Base-by-base conservation (phyloP, 2,113 vertebrate genomes). In the Equus przewalskii region DNA sequence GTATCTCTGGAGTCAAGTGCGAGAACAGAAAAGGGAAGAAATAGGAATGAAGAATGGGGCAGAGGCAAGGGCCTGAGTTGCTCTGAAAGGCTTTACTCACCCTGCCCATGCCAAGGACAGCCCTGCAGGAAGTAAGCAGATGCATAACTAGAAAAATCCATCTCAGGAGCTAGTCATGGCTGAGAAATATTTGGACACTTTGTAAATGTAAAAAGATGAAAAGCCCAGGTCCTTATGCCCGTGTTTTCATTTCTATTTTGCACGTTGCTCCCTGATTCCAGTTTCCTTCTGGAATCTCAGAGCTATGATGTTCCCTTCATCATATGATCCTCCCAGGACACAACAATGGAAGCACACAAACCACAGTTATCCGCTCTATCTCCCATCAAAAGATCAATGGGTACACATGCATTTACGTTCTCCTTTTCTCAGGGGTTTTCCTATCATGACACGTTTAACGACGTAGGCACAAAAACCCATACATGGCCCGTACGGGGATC, bases 391-490 rank as follows among this genome's bases (percentile, higher is more conserved):
- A 73, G 7, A 30, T 49, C 36, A 19, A 19, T 0, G 7, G 1
- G 13, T 0, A 8, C 1, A n/a, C 7, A 15, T 28, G 7, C 7
- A 15, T 12, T 58, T 12, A 26, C 12, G 1, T 18, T 7, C 5
- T 16, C 19, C 1, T 60, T 33, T 21, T 28, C 54, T 14, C 18
- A 2, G 0, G 19, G 5, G 6, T 3, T 75, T 26, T 89, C 26
- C 6, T 44, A 51, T 21, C 24, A 21, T 11, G 22, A 24, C 2
- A 11, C 9, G 46, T 7, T 21, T 49, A 49, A 14, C 0, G 19
- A 2, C 21, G 18, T 4, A 2, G 3, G 7, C 8, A 19, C 1
- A 2, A n/a, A 16, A 78, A 3, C 3, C 3, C 5, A 11, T 2
- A 0, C 0, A 0, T 83, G 54, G 79, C 80, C 56, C 4, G 24